Evolutionary conservation across 2,888 invertebrate genomes (phyloP), one percentile per base, ranked within the genome.

Genomic region (Clivina fossor): DNA sequence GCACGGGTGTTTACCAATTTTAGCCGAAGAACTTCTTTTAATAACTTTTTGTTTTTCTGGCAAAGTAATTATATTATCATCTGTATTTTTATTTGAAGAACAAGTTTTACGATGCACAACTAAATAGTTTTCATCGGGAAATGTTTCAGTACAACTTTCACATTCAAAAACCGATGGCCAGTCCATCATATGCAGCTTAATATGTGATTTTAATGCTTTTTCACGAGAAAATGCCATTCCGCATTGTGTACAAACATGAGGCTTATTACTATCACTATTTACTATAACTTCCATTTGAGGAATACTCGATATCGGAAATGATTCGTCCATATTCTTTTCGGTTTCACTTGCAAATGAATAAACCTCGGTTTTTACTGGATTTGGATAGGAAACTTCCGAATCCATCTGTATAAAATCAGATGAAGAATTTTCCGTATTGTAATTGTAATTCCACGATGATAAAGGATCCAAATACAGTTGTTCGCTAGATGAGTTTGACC

Each of bases 91-190:
- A 70, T 46, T 71, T 71, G 0, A 4, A 16, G 68, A 64, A 44
- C 74, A 74, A 4, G 68, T 69, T 16, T 64, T 65, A 28, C 74
- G 70, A 63, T 77, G 77, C 15, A 68, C 71, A 1, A 72, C 67
- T n/a, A 76, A 63, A 35, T 73, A 71, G 56, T 69, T 67, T 0
- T 67, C 66, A 57, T 77, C 75, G 20, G 73, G 71, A 60, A 77
- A 76, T 51, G 72, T 72, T 53, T 76, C 74, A 56, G 76, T 77
- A 60, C 78, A 78, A 46, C 72, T 75, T 19, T 74, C 74, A 60
- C 78, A 78, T 44, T 72, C 74, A 13, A 71, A 69, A 7, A 71
- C 70, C 58, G 68, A 68, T 4, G 59, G 62, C 66, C 68, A 69
- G 19, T 60, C 56, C 40, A 60, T 60, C 18, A 55, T 47, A 57